These are phyloP conservation scores for Atherinomorus stipes DNA, from an alignment of 2,113 vertebrate genomes.

Conservation along the genomic window DNA sequence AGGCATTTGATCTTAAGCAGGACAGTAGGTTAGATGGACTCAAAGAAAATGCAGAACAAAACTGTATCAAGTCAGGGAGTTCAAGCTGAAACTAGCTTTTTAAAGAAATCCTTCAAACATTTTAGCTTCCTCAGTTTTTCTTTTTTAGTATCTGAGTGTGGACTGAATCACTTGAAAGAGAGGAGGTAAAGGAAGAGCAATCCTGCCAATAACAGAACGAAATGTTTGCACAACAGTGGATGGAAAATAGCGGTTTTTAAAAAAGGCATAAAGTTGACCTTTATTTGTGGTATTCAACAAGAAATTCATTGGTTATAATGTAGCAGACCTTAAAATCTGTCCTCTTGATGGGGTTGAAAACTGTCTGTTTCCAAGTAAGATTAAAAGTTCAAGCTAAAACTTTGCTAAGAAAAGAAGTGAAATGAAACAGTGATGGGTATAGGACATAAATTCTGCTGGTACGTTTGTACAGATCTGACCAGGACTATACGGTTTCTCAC, in stretches of 20 bases:
- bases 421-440: not conserved
- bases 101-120: conserved; percentile 3
- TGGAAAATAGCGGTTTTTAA: no score
- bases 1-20: not conserved
- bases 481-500: no score
- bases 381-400: not conserved
- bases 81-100: not conserved
- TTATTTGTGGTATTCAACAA: no score
- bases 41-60: conserved; percentile 5
- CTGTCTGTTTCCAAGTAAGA: no score
- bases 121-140: not conserved
- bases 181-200: not conserved
- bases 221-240: no score
- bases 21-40: not conserved
- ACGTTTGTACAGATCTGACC: no score
- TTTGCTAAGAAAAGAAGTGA: not conserved
- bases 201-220: not conserved
- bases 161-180: not conserved
- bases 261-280: no score
- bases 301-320: no score
- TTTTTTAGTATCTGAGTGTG: not conserved
- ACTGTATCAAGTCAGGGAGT: not conserved
- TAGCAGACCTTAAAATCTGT: no score
- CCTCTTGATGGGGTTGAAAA: no score
- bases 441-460: no score